Base-by-base conservation (phyloP, 1,140 invertebrate species). In the Thaumetopoea pityocampa region DNA sequence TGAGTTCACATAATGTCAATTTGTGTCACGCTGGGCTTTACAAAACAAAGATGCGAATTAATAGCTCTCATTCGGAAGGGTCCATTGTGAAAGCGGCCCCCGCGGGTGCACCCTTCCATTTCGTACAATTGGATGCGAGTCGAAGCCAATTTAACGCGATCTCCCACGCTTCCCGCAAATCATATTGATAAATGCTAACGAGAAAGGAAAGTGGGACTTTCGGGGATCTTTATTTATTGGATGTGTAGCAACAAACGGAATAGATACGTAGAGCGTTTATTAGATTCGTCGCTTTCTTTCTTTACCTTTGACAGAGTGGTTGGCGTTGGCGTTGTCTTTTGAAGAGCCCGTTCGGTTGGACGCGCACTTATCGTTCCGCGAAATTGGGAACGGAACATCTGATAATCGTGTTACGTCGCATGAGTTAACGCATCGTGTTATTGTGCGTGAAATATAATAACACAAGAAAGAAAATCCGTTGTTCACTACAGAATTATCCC, bases 41-140 rank as follows among this genome's bases (percentile, higher is more conserved):
- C 78, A 74, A 78, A 79, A 80, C 76, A 83, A 80, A 78, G 73
- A 80, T 74, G 65, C 62, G 76, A 80, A 80, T 82, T 82, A 82
- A 79, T 79, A 71, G 71, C 52, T 52, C 66, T 77, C 76, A 77
- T 76, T 83, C 67, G 59, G 52, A 63, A 72, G 65, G 71, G 70
- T 74, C 78, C 67, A 80, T 78, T 80, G 67, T 74, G 64, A 67
- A 60, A 70, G 67, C 54, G 42, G 22, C 66, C 71, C 78, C 71
- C 73, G 28, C 44, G 74, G 62, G 78, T 63, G 61, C 67, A 72
- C 72, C 74, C 71, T 78, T 82, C 74, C 78, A 82, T 82, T 82
- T 79, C 65, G 57, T 50, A 70, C 70, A 79, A 82, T 77, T 82
- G 78, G 71, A 78, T 74, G 67, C 66, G 59, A 58, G 68, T 66